phyloP scores from a whole-genome alignment of 2,113 vertebrate species.

The Delphinapterus leucas region DNA sequence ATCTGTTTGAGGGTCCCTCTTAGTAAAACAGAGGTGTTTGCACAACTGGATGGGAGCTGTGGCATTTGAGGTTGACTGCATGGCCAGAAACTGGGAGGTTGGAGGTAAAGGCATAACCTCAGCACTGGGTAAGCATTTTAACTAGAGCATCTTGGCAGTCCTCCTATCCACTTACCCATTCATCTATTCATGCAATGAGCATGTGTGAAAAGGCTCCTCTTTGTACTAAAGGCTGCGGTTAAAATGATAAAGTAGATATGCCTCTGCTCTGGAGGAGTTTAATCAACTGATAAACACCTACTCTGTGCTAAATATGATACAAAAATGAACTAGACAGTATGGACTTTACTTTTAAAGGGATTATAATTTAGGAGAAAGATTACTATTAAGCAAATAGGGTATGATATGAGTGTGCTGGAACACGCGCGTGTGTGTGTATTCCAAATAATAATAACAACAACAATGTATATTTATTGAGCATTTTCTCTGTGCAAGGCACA shows the following conservation, averaged over 20 bases:
- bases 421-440: neutral
- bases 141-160: neutral
- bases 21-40: neutral
- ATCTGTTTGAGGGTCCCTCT: neutral
- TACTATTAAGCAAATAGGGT: neutral
- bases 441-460: neutral
- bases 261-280: neutral
- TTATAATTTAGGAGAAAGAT: neutral
- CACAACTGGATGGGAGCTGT: neutral
- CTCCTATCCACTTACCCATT: accelerated
- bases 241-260: neutral
- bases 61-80: neutral
- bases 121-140: neutral
- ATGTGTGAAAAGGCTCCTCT: neutral
- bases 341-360: neutral
- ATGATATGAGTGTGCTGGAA: neutral
- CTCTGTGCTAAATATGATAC: neutral
- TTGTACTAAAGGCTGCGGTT: neutral
- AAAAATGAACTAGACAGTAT: neutral
- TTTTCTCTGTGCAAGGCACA: neutral
- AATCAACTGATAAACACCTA: neutral
- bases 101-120: neutral
- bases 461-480: neutral
- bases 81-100: neutral
- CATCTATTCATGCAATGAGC: neutral